Conservation (phyloP, 2,888 invertebrate genomes). For the Shargacucullia verbasci region DNA sequence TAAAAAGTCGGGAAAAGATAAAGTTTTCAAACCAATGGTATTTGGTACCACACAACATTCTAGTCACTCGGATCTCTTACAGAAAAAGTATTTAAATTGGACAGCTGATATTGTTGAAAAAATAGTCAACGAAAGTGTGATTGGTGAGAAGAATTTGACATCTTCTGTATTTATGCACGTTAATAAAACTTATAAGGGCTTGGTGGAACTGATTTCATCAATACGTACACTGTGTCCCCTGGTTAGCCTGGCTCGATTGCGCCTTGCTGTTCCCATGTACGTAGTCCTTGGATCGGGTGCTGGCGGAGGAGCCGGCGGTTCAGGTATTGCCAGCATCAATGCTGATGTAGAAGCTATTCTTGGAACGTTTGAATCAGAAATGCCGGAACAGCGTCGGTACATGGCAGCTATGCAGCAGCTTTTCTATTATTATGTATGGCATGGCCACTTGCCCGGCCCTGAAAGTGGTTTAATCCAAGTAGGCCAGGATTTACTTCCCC, state of each 20-base stretch:
- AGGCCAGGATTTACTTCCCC: constrained; percentile 91
- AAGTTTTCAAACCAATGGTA: constrained; percentile 87
- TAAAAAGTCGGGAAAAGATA: constrained; percentile 79
- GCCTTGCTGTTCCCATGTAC: constrained; percentile 92
- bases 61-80: constrained; percentile 90
- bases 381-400: constrained; percentile 92
- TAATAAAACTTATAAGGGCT: constrained; percentile 91
- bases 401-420: constrained; percentile 94
- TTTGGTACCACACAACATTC: constrained; percentile 94
- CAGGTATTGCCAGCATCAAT: constrained; percentile 81
- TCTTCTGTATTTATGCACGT: constrained; percentile 91
- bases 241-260: constrained; percentile 90
- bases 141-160: constrained; percentile 90
- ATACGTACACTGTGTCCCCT: constrained; percentile 94
- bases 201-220: constrained; percentile 93
- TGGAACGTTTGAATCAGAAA: constrained; percentile 92
- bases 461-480: constrained; percentile 90
- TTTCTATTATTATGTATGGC: constrained; percentile 94
- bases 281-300: constrained; percentile 91
- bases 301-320: constrained; percentile 79
- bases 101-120: constrained; percentile 90
- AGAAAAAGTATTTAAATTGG: constrained; percentile 90
- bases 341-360: constrained; percentile 94
- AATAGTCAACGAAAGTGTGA: constrained; percentile 90
- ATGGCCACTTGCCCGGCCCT: constrained; percentile 91